Base-by-base conservation (phyloP, 1,140 invertebrate species). In the Sarcophaga peregrina region DNA sequence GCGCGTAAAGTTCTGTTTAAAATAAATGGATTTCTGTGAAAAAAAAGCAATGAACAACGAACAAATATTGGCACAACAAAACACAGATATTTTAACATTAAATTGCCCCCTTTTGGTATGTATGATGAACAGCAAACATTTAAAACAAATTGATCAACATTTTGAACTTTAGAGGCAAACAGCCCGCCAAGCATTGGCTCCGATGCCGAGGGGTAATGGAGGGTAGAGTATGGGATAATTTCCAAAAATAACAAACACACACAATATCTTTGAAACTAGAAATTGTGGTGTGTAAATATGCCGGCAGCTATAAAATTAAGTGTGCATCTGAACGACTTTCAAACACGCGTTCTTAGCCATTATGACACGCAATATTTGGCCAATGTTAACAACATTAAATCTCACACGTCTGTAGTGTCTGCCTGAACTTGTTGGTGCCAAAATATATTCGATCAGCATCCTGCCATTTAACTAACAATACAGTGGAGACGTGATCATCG, bases 11-110 rank as follows among this genome's bases (percentile, higher is more conserved):
- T 2, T 20, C 9, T 8, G 13, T 68, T 68, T 68, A 68, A 68
- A 68, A 68, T 68, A 68, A 68, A 68, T 68, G n/a, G 62, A 3
- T 25, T 68, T 68, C 62, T 68, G 62, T 68, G 62, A 68, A 68
- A 68, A 68, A 68, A 20, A 2, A 68, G 4, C 25, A 68, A 68
- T 20, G n/a, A 68, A 20, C 62, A 58, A n/a, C 7, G 62, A 68
- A n/a, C 62, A 68, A 68, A 68, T 25, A 58, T 68, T 68, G 17
- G 17, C n/a, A 7, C n/a, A 68, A n/a, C 54, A 68, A 20, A 68
- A 68, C 6, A 8, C 20, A 8, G 6, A 25, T 68, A 10, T 68
- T 52, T 52, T 52, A 52, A 52, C 1, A 25, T 25, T 20, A 20
- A 25, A 68, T 20, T 20, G 3, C 15, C n/a, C 11, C 11, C 2